Conservation (phyloP, 2,113 vertebrate genomes). For the Xyrauchen texanus region DNA sequence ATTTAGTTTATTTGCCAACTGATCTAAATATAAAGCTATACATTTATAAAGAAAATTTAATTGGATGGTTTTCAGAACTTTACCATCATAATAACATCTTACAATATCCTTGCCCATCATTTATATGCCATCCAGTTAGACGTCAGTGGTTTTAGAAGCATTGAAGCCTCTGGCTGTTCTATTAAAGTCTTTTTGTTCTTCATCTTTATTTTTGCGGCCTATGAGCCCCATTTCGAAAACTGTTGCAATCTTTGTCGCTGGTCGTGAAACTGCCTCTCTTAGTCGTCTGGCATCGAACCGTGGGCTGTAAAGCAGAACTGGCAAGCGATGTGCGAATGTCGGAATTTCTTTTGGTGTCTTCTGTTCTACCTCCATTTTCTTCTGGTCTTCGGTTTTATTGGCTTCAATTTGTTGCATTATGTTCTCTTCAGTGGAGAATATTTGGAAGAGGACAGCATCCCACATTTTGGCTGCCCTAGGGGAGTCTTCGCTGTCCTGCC, state of each 20-base stretch:
- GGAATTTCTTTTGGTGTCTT: slow-evolving; percentile 65
- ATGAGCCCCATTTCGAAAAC: slow-evolving; percentile 79
- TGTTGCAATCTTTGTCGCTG: slow-evolving; percentile 73
- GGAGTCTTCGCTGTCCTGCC: slow-evolving; percentile 56
- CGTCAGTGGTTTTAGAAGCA: slow-evolving; percentile 53
- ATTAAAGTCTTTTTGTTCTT: slow-evolving; percentile 87
- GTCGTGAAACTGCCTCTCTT: slow-evolving; percentile 81
- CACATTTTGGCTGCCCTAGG: slow-evolving; percentile 85
- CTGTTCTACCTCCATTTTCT: slow-evolving; percentile 49
- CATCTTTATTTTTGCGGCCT: slow-evolving; percentile 73
- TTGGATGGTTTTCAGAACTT: slow-evolving; percentile 40
- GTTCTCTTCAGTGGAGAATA: slow-evolving; percentile 78
- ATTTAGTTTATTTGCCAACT: neutral
- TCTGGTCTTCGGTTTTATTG: slow-evolving; percentile 65
- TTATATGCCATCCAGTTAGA: slow-evolving; percentile 38
- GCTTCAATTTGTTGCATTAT: slow-evolving; percentile 76
- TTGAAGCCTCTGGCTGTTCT: slow-evolving; percentile 84
- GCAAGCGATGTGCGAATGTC: slow-evolving; percentile 73
- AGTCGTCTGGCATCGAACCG: slow-evolving; percentile 89
- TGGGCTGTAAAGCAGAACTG: slow-evolving; percentile 86
- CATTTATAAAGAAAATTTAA: slow-evolving; percentile 12
- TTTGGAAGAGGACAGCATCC: slow-evolving; percentile 89
- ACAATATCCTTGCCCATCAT: slow-evolving; percentile 47
- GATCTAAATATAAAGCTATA: slow-evolving; percentile 16
- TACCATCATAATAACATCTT: slow-evolving; percentile 29